Evolutionary conservation across 2,797 vertebrate species (phyloP).

Genomic region (Antennarius maculatus): DNA sequence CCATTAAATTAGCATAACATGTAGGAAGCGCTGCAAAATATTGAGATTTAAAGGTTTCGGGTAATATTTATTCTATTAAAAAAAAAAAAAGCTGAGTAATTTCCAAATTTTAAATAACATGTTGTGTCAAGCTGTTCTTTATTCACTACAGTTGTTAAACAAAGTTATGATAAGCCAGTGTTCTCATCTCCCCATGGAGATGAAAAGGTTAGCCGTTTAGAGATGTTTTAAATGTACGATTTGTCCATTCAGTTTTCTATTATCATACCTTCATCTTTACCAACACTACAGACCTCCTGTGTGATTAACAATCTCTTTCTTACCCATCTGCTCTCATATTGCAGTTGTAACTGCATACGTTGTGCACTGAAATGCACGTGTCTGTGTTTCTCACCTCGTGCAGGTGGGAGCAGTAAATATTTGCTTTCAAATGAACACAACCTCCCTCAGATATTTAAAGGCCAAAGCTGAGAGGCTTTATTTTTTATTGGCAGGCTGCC

Average conservation of each 20-base stretch:
- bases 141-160: too few species aligned
- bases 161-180: too few species aligned
- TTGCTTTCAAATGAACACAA: constrained; percentile 80
- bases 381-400: constrained; percentile 55
- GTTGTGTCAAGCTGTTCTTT: too few species aligned
- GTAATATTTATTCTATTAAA: too few species aligned
- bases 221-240: background rate
- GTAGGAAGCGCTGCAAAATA: too few species aligned
- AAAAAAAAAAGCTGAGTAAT: too few species aligned
- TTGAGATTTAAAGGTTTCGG: too few species aligned
- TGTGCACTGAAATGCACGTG: constrained; percentile 48
- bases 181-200: too few species aligned
- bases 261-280: constrained; percentile 24
- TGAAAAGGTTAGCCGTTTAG: too few species aligned
- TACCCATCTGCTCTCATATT: constrained; percentile 48
- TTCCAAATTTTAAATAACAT: too few species aligned
- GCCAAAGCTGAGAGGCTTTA: constrained; percentile 74
- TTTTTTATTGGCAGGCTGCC: constrained; percentile 65
- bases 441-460: constrained; percentile 79
- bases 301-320: constrained; percentile 48
- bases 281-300: constrained; percentile 33
- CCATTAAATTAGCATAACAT: too few species aligned
- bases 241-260: background rate
- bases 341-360: constrained; percentile 8
- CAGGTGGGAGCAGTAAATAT: constrained; percentile 82